Evolutionary conservation across 2,888 invertebrate genomes (phyloP), one percentile per base, ranked within the genome.

Genomic region (Gasteruption jaculator): DNA sequence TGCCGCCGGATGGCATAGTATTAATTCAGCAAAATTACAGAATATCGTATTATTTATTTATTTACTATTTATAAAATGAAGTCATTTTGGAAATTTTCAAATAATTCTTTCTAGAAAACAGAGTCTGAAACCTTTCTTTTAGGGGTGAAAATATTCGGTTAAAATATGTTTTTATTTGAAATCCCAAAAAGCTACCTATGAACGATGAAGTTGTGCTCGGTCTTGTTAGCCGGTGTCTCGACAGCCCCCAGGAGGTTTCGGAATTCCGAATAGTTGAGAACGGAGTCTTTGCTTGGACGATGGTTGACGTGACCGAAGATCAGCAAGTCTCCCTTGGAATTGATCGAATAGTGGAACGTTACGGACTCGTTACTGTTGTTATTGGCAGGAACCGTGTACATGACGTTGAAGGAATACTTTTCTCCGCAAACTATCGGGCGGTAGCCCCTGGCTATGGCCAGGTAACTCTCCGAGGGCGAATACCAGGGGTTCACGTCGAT

Each of bases 351-450:
- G 35, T 66, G 61, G 26, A 69, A 69, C 6, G 60, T 59, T 11
- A 68, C 57, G 3, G 68, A 53, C 18, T 62, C 59, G 19, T 50
- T 49, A 6, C 19, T 43, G 4, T 60, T 52, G 15, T 38, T 44
- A 27, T 52, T 54, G 4, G 48, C 25, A 4, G 62, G 57, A 18
- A 60, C 58, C 5, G 68, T 68, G 43, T 68, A 69, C 68, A 68
- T 68, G 1, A 68, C 66, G 46, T 66, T 68, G 52, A 69, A 69
- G 0, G 69, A 65, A 42, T 68, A 68, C 20, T 66, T 68, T 44
- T 69, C 68, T 2, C 68, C 66, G 43, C 69, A 69, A 8, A 63
- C 51, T 10, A 68, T 60, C 3, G 68, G 63, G 31, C 65, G 68
- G 32, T 65, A 60, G 10, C 67, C 65, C 6, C 60, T 54, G 1